phyloP scores from a whole-genome alignment of 35 echinoderm and acorn worm species.

The Heliocidaris erythrogramma region DNA sequence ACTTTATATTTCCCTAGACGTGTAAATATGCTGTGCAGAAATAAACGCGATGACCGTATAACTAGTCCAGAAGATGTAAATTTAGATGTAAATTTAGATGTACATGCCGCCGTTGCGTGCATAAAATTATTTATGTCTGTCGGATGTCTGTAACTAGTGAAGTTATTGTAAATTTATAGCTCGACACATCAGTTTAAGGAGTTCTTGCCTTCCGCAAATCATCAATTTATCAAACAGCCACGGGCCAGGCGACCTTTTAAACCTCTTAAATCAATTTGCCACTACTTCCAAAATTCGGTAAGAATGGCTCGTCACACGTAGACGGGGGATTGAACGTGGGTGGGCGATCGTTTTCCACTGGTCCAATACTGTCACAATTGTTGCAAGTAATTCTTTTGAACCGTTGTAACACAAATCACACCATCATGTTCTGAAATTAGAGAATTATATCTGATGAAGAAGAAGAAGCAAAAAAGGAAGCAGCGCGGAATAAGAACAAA shows the following conservation, averaged over 20 bases:
- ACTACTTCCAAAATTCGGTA: slow-evolving; percentile 13
- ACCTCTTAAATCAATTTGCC: slow-evolving; percentile 35
- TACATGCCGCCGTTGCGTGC: too few species aligned
- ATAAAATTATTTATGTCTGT: not conserved
- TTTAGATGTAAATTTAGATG: too few species aligned
- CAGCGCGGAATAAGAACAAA: slow-evolving; percentile 9
- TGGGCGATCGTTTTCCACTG: slow-evolving; percentile 28
- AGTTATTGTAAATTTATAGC: not conserved
- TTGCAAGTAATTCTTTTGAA: slow-evolving; percentile 24
- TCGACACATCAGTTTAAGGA: not conserved
- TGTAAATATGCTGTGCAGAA: too few species aligned
- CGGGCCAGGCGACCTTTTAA: not conserved
- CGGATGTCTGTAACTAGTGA: not conserved
- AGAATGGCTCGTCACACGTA: not conserved
- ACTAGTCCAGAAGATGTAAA: too few species aligned
- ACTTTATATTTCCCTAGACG: too few species aligned
- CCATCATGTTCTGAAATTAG: not conserved
- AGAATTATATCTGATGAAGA: not conserved
- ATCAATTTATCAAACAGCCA: slow-evolving; percentile 42
- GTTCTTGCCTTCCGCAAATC: not conserved
- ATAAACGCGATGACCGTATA: too few species aligned
- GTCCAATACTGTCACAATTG: slow-evolving; percentile 30
- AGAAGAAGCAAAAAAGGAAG: not conserved
- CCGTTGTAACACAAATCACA: slow-evolving; percentile 20
- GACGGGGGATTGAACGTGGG: slow-evolving; percentile 12